Base-by-base conservation (phyloP, 2,888 invertebrate species). In the Margaritifera margaritifera region DNA sequence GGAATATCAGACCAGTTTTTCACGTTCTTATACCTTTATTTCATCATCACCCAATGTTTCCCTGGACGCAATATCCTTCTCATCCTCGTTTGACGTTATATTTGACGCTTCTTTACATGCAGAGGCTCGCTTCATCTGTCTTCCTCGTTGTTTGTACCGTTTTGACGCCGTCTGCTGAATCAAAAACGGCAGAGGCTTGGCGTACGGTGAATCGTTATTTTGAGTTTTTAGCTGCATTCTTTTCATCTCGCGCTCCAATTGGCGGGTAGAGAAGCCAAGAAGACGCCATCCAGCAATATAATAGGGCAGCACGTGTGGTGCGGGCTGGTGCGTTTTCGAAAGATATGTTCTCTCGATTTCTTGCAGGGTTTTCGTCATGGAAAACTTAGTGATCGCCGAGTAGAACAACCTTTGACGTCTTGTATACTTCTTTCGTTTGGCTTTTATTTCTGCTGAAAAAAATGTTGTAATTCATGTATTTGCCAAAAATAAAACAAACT, bases 271-370 rank as follows among this genome's bases (percentile, higher is more conserved):
- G 2, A 85, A 71, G 6, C 85, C 85, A 55, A 83, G 80, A 8
- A 85, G 71, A 8, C 84, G 79, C 1, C 68, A 82, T 6, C 83
- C 85, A n/a, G 83, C 85, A 15, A 81, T 81, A 69, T 85, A 85
- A 69, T 83, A 84, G 52, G 81, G 73, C 42, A 81, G 72, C 22
- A 84, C 82, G 67, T 83, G 82, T 18, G 83, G 83, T 6, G 71
- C 72, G 31, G 77, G 78, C 27, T 62, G 57, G 22, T 58, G 61
- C 64, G 59, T 71, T 64, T 51, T 57, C 55, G 60, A 76, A 61
- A 63, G 70, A 71, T 72, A 77, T 19, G 68, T 72, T 57, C 66
- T 75, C 67, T 78, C 79, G 42, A 75, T 74, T 65, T 80, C 82
- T 11, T 75, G 78, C 4, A 83, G 69, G 6, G 73, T 80, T 27